These are phyloP conservation scores for Trogon surrucura DNA, from an alignment of 2,113 vertebrate genomes.

Conservation along the genomic window DNA sequence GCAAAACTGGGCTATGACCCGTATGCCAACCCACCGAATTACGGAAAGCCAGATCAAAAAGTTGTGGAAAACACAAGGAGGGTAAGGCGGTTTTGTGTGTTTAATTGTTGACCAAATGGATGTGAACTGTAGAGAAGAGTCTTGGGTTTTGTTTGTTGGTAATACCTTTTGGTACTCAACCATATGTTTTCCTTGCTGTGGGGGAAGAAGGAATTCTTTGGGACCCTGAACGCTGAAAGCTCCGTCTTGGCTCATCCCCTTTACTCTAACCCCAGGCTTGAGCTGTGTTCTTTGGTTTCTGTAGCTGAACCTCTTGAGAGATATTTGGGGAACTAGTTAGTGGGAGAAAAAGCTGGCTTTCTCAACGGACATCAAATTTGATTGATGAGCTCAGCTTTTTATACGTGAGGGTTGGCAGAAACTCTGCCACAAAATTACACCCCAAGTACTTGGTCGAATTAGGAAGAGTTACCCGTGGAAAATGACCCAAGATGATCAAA, in stretches of 20 bases:
- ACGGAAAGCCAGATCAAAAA: conserved; percentile 90
- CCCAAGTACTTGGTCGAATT: background rate
- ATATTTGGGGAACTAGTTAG: background rate
- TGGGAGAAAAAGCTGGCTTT: background rate
- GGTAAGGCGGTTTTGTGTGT: conserved; percentile 77
- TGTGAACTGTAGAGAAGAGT: background rate
- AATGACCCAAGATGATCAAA: background rate
- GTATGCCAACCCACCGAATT: conserved; percentile 93
- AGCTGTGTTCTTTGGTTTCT: background rate
- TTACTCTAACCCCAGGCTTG: background rate
- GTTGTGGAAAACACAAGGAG: conserved; percentile 95
- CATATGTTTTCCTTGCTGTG: background rate
- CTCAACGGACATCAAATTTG: background rate
- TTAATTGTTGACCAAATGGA: background rate
- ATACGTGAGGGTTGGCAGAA: background rate
- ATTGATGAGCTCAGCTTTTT: background rate
- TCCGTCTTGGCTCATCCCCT: background rate
- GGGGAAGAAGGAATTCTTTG: background rate
- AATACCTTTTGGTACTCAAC: background rate
- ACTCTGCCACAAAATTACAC: background rate
- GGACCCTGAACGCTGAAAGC: background rate
- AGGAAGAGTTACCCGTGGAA: background rate
- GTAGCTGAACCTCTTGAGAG: background rate
- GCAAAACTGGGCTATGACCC: conserved; percentile 94
- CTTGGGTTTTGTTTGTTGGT: background rate